A percentile compares a stretch with the other conserved stretches of the same genome.
Conservation (phyloP, 2,888 invertebrate genomes). For the Limnephilus auricula region DNA sequence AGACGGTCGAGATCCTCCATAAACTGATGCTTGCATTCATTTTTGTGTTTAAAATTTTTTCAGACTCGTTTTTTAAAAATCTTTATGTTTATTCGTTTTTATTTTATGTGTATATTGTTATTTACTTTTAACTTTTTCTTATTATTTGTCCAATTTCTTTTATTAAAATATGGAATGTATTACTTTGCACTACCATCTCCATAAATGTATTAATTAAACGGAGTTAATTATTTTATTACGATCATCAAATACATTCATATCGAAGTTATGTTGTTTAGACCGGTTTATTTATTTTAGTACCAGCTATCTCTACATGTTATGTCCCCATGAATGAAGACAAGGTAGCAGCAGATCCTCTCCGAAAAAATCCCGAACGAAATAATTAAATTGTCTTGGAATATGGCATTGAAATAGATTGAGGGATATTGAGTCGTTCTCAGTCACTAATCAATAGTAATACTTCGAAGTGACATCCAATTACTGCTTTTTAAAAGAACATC, state of each 20-base stretch:
- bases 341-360: background rate
- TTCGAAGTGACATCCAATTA: background rate
- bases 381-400: background rate
- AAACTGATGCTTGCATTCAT: no score
- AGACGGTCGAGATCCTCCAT: no score
- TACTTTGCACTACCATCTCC: no score
- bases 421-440: background rate
- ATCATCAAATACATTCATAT: background rate
- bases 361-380: background rate
- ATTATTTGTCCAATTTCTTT: no score
- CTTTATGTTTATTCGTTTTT: no score
- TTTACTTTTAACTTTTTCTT: no score
- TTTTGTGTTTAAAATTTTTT: no score
- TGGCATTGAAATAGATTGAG: background rate
- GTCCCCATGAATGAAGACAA: background rate
- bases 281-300: background rate
- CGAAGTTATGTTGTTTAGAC: background rate
- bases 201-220: no score
- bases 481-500: background rate
- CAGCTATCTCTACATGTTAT: background rate
- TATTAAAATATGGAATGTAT: no score
- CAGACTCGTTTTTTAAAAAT: no score
- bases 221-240: no score
- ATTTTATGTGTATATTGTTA: no score
- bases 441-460: background rate